phyloP scores from a whole-genome alignment of 1,140 invertebrate genomes.

The Hetaerina americana region DNA sequence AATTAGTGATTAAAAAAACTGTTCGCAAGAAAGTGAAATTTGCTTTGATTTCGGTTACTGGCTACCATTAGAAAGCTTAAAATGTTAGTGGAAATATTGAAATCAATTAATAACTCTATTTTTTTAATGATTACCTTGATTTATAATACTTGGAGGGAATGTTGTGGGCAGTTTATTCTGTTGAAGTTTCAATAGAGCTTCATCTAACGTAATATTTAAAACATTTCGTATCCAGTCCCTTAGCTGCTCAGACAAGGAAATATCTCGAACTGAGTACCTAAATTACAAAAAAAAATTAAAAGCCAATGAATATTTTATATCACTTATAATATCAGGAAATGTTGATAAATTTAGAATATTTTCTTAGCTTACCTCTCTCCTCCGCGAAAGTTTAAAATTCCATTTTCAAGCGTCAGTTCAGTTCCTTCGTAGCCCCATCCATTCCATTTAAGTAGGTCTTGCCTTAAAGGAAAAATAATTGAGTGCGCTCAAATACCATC shows the following conservation, averaged over 20 bases:
- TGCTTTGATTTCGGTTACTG: too few species aligned
- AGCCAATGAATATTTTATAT: not conserved
- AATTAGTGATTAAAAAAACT: too few species aligned
- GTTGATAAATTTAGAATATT: not conserved
- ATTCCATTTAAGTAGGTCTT: conserved; percentile 87
- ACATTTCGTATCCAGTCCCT: conserved; percentile 63
- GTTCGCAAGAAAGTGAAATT: too few species aligned
- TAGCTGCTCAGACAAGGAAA: conserved; percentile 56
- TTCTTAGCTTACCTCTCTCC: not conserved
- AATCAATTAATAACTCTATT: too few species aligned
- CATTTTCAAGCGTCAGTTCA: conserved; percentile 43
- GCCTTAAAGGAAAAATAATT: conserved; percentile 38
- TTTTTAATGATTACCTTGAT: conserved; percentile 23
- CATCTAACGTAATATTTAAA: conserved; percentile 40
- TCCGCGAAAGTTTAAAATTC: not conserved
- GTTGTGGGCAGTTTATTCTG: conserved; percentile 33
- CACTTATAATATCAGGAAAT: not conserved
- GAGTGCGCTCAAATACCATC: too few species aligned
- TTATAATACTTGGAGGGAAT: conserved; percentile 38
- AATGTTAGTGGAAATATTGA: too few species aligned
- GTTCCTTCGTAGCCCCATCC: conserved; percentile 98
- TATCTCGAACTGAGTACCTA: conserved; percentile 73
- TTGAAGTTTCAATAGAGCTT: conserved; percentile 19
- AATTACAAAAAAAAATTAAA: conserved; percentile 19
- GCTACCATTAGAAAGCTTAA: too few species aligned